Percentiles rank a stretch among this genome's conserved stretches.
Evolutionary conservation across 2,113 vertebrate genomes (phyloP).

Genomic region (Rhinichthys klamathensis): DNA sequence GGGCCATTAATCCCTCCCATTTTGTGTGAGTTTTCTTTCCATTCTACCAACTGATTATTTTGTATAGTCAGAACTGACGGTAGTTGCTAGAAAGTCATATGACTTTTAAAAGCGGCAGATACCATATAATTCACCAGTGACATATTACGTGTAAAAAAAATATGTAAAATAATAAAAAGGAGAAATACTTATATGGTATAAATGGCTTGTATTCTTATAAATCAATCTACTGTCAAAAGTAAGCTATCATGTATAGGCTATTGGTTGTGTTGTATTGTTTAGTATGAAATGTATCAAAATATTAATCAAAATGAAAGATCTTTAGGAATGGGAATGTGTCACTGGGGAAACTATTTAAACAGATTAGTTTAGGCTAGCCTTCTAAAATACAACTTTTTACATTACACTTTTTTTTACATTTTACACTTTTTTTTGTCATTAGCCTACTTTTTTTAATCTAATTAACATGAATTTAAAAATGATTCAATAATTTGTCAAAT

Average conservation of each 20-base stretch:
- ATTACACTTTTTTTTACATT: no score
- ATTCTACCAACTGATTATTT: constrained; percentile 4
- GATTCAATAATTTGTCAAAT: neutral
- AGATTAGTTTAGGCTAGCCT: neutral
- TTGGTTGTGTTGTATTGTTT: neutral
- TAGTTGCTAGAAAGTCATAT: constrained; percentile 1
- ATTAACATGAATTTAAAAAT: neutral
- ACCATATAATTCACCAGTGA: neutral
- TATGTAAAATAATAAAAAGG: neutral
- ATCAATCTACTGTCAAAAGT: neutral
- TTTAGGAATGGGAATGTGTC: neutral
- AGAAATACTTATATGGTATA: no score
- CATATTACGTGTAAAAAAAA: neutral
- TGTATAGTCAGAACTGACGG: neutral
- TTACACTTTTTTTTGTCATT: no score
- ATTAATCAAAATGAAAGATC: neutral
- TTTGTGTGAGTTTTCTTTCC: neutral
- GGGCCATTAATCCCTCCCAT: neutral
- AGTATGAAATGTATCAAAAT: no score
- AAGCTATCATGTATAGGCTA: neutral
- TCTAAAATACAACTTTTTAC: neutral
- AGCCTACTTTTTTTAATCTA: neutral
- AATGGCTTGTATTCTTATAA: neutral
- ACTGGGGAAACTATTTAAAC: neutral
- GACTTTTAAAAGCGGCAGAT: constrained; percentile 21